phyloP scores from a whole-genome alignment of 2,888 invertebrate species.

The Polietes domitor region DNA sequence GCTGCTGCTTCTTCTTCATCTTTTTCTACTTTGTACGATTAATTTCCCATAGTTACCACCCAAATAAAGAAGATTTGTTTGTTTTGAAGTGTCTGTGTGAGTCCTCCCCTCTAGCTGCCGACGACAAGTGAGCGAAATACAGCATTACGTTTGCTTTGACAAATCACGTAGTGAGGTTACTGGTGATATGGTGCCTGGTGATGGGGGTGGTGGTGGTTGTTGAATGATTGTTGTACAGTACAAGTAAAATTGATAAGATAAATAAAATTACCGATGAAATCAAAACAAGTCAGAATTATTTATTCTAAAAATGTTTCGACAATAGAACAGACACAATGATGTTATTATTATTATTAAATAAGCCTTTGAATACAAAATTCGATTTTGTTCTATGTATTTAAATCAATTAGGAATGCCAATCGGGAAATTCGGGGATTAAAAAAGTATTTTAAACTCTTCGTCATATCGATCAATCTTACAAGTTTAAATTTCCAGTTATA shows the following conservation, averaged over 20 bases:
- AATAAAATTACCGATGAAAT: not conserved
- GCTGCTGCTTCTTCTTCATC: not conserved
- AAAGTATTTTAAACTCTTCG: too few species aligned
- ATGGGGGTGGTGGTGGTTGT: not conserved
- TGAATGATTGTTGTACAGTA: not conserved
- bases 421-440: too few species aligned
- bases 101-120: not conserved
- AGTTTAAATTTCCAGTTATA: too few species aligned
- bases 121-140: not conserved
- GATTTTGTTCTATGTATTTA: too few species aligned
- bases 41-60: constrained; percentile 8
- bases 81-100: not conserved
- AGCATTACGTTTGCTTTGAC: not conserved
- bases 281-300: not conserved
- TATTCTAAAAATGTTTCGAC: not conserved
- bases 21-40: not conserved
- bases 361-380: too few species aligned
- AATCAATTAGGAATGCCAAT: too few species aligned
- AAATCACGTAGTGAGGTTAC: constrained; percentile 10
- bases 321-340: too few species aligned
- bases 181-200: not conserved
- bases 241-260: constrained; percentile 23
- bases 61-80: not conserved
- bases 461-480: too few species aligned
- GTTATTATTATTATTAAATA: too few species aligned